Conservation (phyloP, 2,797 vertebrate genomes). For the Pteropus rufus region DNA sequence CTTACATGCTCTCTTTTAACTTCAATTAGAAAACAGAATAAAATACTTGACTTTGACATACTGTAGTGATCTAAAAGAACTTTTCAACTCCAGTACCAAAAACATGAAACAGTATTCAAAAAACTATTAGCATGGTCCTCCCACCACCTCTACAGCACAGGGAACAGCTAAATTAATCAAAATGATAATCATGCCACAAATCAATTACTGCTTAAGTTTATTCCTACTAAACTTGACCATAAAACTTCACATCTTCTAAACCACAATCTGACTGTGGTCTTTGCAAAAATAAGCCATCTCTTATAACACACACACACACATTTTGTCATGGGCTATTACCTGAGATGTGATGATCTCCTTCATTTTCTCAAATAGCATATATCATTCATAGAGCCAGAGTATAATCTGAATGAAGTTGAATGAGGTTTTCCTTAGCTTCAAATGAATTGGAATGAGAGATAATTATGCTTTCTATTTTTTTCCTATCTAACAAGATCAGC, state of each 20-base stretch:
- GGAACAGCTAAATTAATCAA: conserved; percentile 33
- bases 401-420: conserved; percentile 60
- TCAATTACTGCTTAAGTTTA: conserved; percentile 28
- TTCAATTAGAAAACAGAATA: conserved; percentile 69
- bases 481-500: neutral
- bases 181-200: conserved; percentile 38
- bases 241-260: neutral
- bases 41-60: conserved; percentile 51
- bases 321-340: conserved; percentile 30
- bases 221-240: neutral
- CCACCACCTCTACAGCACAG: neutral
- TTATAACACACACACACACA: neutral
- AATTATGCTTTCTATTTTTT: conserved; percentile 50
- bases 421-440: conserved; percentile 50
- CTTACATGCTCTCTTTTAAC: conserved; percentile 27
- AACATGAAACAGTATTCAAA: conserved; percentile 46
- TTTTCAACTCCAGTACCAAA: neutral
- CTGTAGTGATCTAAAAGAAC: neutral
- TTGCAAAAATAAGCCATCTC: neutral
- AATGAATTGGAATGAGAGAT: conserved; percentile 47
- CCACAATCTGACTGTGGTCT: neutral
- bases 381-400: conserved; percentile 49
- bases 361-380: conserved; percentile 62
- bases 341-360: neutral
- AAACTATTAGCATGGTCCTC: neutral